Base-by-base conservation (phyloP, 2,113 vertebrate species). In the Thamnaconus septentrionalis region DNA sequence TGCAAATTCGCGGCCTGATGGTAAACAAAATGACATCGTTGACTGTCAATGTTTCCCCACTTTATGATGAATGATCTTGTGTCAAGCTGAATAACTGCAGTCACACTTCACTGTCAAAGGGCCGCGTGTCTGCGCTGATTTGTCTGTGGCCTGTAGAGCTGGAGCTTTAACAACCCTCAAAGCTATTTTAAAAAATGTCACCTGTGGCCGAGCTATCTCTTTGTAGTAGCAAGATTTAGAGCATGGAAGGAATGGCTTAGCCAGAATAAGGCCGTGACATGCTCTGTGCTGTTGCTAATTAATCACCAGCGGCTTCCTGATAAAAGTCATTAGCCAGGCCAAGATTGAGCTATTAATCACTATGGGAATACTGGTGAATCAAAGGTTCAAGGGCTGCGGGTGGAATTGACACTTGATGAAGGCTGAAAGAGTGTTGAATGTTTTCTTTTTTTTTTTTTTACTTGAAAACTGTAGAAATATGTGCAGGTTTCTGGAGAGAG, bases 281-380 rank as follows among this genome's bases (percentile, higher is more conserved):
- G 71, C 75, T 81, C 71, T 64, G 66, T 62, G 76, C 85, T 86
- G 87, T 82, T 2, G 64, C 82, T 90, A 89, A 90, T 91, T 88
- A 87, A 89, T 90, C 84, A 87, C 84, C 79, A 84, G 84, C 66
- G 67, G 81, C 74, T 78, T 56, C 18, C 82, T 86, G 87, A 90
- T 90, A 84, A 87, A 87, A 89, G 72, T 88, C 79, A 88, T 89
- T 90, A 90, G 78, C 59, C 74, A 71, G 52, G 31, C 76, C 69
- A 77, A 79, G 72, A 84, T 80, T 76, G 80, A 86, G 81, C 86
- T 71, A 90, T 91, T 87, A 83, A 90, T 89, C 87, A 87, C 54
- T 64, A 55, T 52, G 58, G 73, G 53, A 75, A 71, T 51, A 61
- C 59, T n/a, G 46, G 12, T 56, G 75, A 79, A 80, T 74, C 56